Conservation (phyloP, 2,888 invertebrate species). For the Aethes cnicana region DNA sequence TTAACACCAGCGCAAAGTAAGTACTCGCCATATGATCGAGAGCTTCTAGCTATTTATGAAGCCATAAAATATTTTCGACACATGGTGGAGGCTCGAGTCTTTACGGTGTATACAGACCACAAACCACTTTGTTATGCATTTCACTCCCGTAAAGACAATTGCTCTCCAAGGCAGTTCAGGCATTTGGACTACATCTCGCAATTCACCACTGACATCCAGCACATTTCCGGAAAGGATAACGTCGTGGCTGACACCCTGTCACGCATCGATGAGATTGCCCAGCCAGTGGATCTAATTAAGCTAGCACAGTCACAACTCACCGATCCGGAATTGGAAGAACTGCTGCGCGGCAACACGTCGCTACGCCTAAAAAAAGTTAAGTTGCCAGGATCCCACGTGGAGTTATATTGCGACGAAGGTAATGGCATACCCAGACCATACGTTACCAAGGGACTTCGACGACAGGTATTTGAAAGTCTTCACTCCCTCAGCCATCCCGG, state of each 20-base stretch:
- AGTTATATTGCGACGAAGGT: constrained; percentile 25
- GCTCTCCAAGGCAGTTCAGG: constrained; percentile 43
- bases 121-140: constrained; percentile 47
- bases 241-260: constrained; percentile 44
- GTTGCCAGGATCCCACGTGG: constrained; percentile 11
- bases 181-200: constrained; percentile 45
- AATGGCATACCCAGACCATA: constrained; percentile 11
- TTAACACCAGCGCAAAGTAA: constrained; percentile 40
- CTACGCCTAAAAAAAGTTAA: constrained; percentile 21
- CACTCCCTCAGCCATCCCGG: constrained; percentile 33
- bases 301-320: constrained; percentile 22
- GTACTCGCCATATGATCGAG: constrained; percentile 51
- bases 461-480: constrained; percentile 22
- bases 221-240: constrained; percentile 43
- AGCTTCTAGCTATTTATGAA: constrained; percentile 47
- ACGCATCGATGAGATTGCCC: constrained; percentile 36
- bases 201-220: constrained; percentile 45
- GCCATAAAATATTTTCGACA: constrained; percentile 46
- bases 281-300: constrained; percentile 12
- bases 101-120: constrained; percentile 46
- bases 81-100: constrained; percentile 46
- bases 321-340: constrained; percentile 18
- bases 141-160: constrained; percentile 38
- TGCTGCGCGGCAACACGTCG: constrained; percentile 13
- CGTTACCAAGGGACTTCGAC: not conserved